These are phyloP conservation scores for Strongylocentrotus purpuratus DNA, from an alignment of 35 echinoderm and acorn worm species.

Conservation along the genomic window DNA sequence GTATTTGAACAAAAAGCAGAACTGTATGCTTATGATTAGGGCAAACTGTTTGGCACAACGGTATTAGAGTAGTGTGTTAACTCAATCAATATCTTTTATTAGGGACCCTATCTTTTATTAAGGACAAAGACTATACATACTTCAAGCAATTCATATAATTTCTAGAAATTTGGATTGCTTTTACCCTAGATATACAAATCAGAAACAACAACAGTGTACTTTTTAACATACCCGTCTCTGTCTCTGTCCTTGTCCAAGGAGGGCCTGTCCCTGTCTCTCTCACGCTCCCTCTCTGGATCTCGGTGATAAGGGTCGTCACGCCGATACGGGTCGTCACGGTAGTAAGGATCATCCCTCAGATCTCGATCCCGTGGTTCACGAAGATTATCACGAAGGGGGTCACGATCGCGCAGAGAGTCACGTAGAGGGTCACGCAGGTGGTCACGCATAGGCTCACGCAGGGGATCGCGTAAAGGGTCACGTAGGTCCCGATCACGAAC, in stretches of 20 bases:
- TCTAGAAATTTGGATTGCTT: too few species aligned
- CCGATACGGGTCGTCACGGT: constrained; percentile 54
- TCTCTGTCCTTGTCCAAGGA: constrained; percentile 18
- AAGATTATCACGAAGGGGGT: background rate
- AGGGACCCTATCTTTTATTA: too few species aligned
- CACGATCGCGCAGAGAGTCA: too few species aligned
- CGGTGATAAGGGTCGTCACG: constrained; percentile 51
- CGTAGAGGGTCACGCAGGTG: background rate
- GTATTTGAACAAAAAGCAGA: too few species aligned
- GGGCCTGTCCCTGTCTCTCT: background rate
- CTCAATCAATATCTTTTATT: too few species aligned
- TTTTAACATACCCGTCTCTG: background rate
- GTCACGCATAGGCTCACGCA: background rate
- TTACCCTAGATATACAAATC: too few species aligned
- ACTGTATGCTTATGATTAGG: too few species aligned
- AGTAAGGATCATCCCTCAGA: constrained; percentile 47
- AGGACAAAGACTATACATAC: too few species aligned
- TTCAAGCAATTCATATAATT: too few species aligned
- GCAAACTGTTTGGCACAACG: too few species aligned
- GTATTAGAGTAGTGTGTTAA: too few species aligned
- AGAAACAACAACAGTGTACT: too few species aligned
- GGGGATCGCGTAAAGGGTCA: background rate
- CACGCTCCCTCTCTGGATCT: constrained; percentile 31
- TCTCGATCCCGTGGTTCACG: background rate
- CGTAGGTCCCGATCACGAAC: background rate